A percentile compares a stretch with the other conserved stretches of the same genome.
These are phyloP conservation scores for Temnopleurus reevesii DNA, from an alignment of 53 echinoderm and acorn worm genomes.

Conservation along the genomic window DNA sequence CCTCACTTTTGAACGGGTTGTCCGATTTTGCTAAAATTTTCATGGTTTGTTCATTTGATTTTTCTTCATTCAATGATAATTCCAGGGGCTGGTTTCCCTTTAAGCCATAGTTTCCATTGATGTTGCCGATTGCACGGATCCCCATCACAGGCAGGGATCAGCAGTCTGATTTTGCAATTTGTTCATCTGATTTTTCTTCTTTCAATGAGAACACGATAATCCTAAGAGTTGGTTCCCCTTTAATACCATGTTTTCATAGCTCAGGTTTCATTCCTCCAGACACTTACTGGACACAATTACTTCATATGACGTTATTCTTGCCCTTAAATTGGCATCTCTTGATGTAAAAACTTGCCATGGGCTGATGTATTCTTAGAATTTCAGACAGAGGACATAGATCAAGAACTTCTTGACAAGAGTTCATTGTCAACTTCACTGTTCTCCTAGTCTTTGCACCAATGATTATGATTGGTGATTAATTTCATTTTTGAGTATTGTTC, in stretches of 20 bases:
- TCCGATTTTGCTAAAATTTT: too few relatives aligned
- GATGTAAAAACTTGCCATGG: background rate
- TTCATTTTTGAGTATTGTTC: background rate
- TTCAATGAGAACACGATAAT: too few relatives aligned
- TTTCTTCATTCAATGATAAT: too few relatives aligned
- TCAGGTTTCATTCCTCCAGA: background rate
- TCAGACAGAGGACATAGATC: background rate
- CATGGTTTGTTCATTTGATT: too few relatives aligned
- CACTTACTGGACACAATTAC: background rate
- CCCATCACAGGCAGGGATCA: too few relatives aligned
- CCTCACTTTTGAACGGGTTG: too few relatives aligned
- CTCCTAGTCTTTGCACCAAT: background rate
- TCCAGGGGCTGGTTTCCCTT: too few relatives aligned
- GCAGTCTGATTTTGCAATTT: too few relatives aligned
- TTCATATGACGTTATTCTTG: background rate
- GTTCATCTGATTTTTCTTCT: too few relatives aligned
- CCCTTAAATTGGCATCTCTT: background rate
- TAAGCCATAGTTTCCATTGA: too few relatives aligned
- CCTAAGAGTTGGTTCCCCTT: too few relatives aligned
- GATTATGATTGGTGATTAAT: background rate
- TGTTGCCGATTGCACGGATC: too few relatives aligned
- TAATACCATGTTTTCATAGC: slow-evolving; percentile 7
- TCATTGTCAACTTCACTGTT: background rate
- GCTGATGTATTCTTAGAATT: slow-evolving; percentile 8
- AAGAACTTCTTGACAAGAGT: background rate